These are phyloP conservation scores for Hermaeophaga mercurialis DNA, from an alignment of 2,888 invertebrate species.

Conservation along the genomic window DNA sequence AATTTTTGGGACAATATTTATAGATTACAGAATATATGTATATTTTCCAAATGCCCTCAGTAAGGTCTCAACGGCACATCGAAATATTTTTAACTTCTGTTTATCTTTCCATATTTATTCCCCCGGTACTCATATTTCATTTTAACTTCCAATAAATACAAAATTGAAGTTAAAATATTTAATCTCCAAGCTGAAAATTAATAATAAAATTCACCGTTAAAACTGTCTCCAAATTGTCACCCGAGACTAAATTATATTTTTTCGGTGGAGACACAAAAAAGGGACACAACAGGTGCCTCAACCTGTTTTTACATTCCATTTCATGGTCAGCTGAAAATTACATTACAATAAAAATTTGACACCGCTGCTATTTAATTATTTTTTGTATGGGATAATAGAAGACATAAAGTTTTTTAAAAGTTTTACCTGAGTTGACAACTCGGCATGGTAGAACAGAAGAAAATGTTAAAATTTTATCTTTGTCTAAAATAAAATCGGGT, in stretches of 20 bases:
- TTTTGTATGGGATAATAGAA: conserved; percentile 5
- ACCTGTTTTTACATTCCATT: conserved; percentile 26
- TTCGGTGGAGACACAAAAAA: background rate
- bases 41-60: no score
- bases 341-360: conserved; percentile 35
- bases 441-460: conserved; percentile 5
- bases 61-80: no score
- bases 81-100: no score
- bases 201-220: background rate
- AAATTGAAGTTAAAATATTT: no score
- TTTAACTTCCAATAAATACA: no score
- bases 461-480: conserved; percentile 8
- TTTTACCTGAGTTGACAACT: conserved; percentile 19
- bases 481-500: conserved; percentile 1
- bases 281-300: conserved; percentile 25
- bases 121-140: no score
- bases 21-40: no score
- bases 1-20: no score
- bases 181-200: background rate
- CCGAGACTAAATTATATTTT: background rate
- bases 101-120: no score
- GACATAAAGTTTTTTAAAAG: conserved; percentile 16
- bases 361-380: conserved; percentile 24
- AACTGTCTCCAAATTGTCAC: background rate
- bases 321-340: conserved; percentile 29